A percentile compares a stretch with the other conserved stretches of the same genome.
These are phyloP conservation scores for Eugnorisma glareosa DNA, from an alignment of 2,888 invertebrate genomes.

Conservation along the genomic window DNA sequence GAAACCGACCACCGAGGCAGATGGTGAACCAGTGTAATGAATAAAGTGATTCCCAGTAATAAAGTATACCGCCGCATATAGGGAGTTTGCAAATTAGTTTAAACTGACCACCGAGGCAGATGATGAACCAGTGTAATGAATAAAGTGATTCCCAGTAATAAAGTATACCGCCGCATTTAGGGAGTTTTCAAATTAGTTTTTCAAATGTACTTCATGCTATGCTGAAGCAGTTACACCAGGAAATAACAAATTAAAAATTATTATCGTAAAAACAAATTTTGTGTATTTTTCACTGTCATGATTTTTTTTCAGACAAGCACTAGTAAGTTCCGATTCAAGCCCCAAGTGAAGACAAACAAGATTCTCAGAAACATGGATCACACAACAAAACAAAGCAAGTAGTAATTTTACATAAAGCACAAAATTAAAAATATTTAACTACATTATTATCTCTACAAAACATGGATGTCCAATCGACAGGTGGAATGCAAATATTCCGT, in stretches of 20 bases:
- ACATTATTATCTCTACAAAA: background rate
- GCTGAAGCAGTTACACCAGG: background rate
- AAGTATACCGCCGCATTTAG: background rate
- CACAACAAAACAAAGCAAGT: background rate
- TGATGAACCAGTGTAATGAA: background rate
- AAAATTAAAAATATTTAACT: background rate
- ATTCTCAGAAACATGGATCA: background rate
- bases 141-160: background rate
- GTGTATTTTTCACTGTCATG: background rate
- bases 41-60: background rate
- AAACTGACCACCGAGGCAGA: background rate
- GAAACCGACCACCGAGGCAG: background rate
- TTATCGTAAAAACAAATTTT: background rate
- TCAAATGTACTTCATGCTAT: background rate
- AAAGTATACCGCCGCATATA: background rate
- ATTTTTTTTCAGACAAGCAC: background rate
- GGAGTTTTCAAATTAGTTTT: background rate
- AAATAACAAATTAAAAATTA: background rate
- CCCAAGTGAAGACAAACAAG: background rate
- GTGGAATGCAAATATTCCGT: constrained; percentile 45
- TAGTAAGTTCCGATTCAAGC: background rate
- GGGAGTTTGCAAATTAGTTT: background rate
- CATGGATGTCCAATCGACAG: constrained; percentile 21
- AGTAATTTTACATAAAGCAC: background rate
- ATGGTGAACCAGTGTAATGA: background rate